Evolutionary conservation across 2,113 vertebrate genomes (phyloP).

Genomic region (Chionodraco myersi): DNA sequence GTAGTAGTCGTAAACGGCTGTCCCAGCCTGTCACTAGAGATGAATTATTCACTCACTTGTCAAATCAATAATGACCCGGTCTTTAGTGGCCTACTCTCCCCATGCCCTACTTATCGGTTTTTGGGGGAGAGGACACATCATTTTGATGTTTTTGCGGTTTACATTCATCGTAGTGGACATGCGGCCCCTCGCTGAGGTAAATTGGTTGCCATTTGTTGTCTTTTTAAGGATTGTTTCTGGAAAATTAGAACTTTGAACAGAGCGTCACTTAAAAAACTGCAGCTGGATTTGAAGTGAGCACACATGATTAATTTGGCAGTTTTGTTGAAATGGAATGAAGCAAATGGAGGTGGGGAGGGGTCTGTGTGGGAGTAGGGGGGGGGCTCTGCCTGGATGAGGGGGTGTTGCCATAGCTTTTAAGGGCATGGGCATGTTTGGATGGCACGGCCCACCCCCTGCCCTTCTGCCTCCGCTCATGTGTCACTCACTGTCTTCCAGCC

Average conservation of each 20-base stretch:
- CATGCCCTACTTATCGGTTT: conserved; percentile 78
- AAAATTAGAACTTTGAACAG: conserved; percentile 60
- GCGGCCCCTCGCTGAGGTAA: conserved; percentile 65
- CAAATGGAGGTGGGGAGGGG: conserved; percentile 47
- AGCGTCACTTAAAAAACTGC: conserved; percentile 8
- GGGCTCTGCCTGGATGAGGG: conserved; percentile 20
- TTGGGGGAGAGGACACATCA: conserved; percentile 54
- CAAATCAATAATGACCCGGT: conserved; percentile 80
- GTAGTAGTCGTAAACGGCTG: conserved; percentile 52
- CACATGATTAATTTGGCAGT: conserved; percentile 66
- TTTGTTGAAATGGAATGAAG: conserved; percentile 73
- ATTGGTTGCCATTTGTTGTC: conserved; percentile 59
- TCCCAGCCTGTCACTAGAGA: conserved; percentile 72
- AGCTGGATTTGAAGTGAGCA: conserved; percentile 44
- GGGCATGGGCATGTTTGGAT: conserved; percentile 77
- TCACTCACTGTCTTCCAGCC: conserved; percentile 80
- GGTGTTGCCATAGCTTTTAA: conserved; percentile 77
- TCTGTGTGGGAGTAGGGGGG: background rate
- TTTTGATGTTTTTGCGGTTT: conserved; percentile 67
- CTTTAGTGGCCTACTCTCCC: conserved; percentile 75
- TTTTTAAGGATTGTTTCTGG: conserved; percentile 70
- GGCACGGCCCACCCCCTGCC: conserved; percentile 72
- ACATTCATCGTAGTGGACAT: conserved; percentile 54
- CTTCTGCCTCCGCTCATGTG: conserved; percentile 77
- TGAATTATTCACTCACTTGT: conserved; percentile 84